Evolutionary conservation across 2,797 vertebrate species (phyloP), one percentile per base, ranked within the genome.

Genomic region (Threskiornis aethiopicus): DNA sequence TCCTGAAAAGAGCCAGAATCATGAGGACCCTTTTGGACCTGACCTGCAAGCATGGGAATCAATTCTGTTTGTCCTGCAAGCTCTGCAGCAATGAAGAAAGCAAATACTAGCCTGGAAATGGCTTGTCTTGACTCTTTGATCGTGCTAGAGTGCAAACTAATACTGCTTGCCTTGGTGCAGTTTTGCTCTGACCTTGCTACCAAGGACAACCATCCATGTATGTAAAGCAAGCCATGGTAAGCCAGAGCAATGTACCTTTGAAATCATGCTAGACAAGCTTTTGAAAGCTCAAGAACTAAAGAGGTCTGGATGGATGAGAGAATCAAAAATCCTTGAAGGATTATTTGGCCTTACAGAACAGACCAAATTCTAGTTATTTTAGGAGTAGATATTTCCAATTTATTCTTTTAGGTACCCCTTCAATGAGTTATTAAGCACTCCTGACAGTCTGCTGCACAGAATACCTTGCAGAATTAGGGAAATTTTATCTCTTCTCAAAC

Each of bases 401-500:
- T 77, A 62, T 82, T 87, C 41, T 81, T 80, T 77, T 47, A 80
- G 87, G 31, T 86, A 44, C 26, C 25, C 28, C 31, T 84, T 84
- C 28, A 47, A 55, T 84, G 39, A 82, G 26, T 88, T 90, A n/a
- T 78, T 79, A 69, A 78, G 51, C 77, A 84, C 44, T 77, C 31
- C 55, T 88, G 76, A 57, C 46, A 71, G 65, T 15, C 37, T 78
- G 46, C 61, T 90, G 47, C 41, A 61, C 25, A 47, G 65, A 91
- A 84, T 81, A 80, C 76, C 69, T 95, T 75, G 65, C 65, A 86
- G 94, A 92, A 91, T 73, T 78, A 65, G 62, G 33, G 33, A 77
- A 65, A 84, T 57, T 33, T 90, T 92, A 87, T 94, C 88, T 94
- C 59, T 65, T 93, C 64, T 89, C 54, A 77, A 83, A 82, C 84